Evolutionary conservation across 2,113 vertebrate genomes (phyloP).

Genomic region (Orycteropus afer): DNA sequence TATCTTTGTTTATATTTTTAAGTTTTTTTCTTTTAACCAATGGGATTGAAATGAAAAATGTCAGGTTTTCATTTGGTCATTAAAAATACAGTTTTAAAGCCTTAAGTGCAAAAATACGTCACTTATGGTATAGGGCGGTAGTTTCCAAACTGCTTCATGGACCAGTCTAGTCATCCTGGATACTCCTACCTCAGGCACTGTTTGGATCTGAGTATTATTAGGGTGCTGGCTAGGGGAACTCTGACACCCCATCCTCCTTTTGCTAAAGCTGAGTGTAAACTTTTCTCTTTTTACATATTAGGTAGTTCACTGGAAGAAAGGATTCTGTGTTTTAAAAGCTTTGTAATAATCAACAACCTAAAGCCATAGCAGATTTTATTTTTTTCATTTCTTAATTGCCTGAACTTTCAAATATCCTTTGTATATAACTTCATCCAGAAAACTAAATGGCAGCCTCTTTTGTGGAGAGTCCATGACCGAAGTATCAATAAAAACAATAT

Average conservation of each 20-base stretch:
- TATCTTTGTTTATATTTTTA: conserved; percentile 28
- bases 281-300: neutral
- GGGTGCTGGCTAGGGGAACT: neutral
- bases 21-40: conserved; percentile 23
- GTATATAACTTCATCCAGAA: neutral
- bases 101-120: neutral
- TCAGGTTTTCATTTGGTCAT: conserved; percentile 28
- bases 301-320: neutral
- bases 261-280: neutral
- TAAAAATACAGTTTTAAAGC: conserved; percentile 7
- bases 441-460: neutral
- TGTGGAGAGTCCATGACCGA: neutral
- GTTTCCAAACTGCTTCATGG: neutral
- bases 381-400: conserved; percentile 7
- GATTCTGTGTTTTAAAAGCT: conserved; percentile 40
- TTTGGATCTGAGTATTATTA: neutral
- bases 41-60: conserved; percentile 22
- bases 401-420: conserved; percentile 34
- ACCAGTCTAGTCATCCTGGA: neutral
- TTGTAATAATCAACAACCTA: neutral
- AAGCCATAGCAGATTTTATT: neutral
- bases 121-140: neutral
- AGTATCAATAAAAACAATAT: conserved; percentile 6
- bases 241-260: neutral
- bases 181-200: neutral